Base-by-base conservation (phyloP, 2,797 vertebrate genomes). In the Prunella strophiata region DNA sequence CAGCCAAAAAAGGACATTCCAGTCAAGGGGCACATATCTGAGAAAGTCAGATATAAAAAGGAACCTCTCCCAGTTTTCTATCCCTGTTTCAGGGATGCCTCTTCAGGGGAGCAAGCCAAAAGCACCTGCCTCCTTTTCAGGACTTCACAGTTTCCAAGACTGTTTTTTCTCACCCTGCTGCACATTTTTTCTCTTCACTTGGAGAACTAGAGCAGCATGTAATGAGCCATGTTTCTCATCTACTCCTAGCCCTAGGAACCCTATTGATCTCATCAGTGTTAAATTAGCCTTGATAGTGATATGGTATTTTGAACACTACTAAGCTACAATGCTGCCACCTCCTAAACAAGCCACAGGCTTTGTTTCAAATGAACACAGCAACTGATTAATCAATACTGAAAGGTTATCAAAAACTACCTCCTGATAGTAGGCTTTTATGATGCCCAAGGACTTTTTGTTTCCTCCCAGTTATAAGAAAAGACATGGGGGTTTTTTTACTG, bases 211-310 rank as follows among this genome's bases (percentile, higher is more conserved):
- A 90, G 20, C 45, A 89, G 26, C 43, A 84, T 87, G 52, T 79
- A 93, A 91, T 88, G 67, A 94, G 43, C 68, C 75, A 74, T 81
- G 79, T 79, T 91, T 85, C 55, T 70, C 76, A 85, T 87, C 75
- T 91, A 36, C 67, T 86, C 30, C 43, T 93, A 84, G 63, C 93
- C 86, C 62, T 88, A 59, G 92, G 91, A 87, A 61, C 29, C 22
- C 43, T 91, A 89, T 93, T 72, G 89, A 96, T 93, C 68, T 85
- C 79, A 91, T 94, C 90, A 88, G 67, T 88, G 82, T 88, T 93
- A 92, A 89, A 92, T 92, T 79, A 93, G 81, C 73, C 85, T 91
- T 92, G 91, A 88, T 77, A 92, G 88, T 0, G 17, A 85, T 92
- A 65, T 19, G 58, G 47, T 67, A 80, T 90, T 89, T 96, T 86